A percentile compares a stretch with the other conserved stretches of the same genome.
These are phyloP conservation scores for Illadopsis cleaveri DNA, from an alignment of 2,113 vertebrate genomes.

Conservation along the genomic window DNA sequence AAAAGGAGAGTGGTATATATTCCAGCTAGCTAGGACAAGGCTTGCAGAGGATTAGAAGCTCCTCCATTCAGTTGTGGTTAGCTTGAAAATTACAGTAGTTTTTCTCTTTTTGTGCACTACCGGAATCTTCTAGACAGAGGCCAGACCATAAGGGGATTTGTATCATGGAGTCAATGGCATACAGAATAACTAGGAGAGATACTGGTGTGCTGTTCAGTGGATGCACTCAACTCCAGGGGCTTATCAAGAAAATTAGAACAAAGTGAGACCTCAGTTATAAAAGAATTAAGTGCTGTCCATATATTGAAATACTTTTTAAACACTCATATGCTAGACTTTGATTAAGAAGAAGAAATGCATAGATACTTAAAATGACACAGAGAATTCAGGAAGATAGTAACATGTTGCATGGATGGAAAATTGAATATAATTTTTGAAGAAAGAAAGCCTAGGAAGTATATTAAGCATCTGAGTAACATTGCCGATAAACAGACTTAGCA, in stretches of 20 bases:
- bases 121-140: neutral
- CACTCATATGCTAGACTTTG: neutral
- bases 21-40: neutral
- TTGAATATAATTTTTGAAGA: neutral
- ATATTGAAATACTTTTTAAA: neutral
- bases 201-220: neutral
- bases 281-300: neutral
- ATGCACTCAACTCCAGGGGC: neutral
- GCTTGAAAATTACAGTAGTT: neutral
- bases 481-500: neutral
- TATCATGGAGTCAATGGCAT: neutral
- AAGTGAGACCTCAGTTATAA: neutral
- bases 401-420: neutral
- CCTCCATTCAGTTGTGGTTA: neutral
- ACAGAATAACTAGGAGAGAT: neutral
- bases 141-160: neutral
- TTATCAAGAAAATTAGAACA: neutral
- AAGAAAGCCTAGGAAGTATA: neutral
- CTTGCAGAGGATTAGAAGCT: neutral
- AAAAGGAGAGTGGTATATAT: neutral
- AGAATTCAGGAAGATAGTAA: neutral
- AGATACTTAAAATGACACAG: neutral
- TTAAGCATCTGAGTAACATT: neutral
- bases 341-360: neutral
- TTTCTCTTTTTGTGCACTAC: neutral